Base-by-base conservation (phyloP, 1,140 invertebrate species). In the Bombus sylvicola region DNA sequence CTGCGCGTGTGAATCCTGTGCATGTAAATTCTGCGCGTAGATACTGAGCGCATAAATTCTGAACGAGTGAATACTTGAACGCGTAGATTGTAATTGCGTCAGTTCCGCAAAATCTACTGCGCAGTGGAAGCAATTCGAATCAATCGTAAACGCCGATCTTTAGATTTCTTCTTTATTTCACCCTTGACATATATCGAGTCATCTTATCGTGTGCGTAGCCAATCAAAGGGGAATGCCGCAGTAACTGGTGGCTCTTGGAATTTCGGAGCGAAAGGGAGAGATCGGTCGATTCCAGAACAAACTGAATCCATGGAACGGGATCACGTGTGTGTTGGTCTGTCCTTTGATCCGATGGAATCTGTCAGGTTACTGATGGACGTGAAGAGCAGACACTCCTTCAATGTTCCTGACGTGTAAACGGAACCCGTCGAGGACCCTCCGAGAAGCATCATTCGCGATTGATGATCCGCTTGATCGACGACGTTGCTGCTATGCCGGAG, bases 361-460 rank as follows among this genome's bases (percentile, higher is more conserved):
- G 66, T 68, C 41, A n/a, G 68, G 64, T 12, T 57, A 6, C 10
- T 80, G 83, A 84, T 84, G 41, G 83, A 85, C 83, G 78, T 41
- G 41, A n/a, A 85, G 83, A 66, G 83, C 68, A 73, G 77, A 74
- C 68, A 64, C 83, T 73, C 31, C 77, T 79, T 80, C 77, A 18
- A 64, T 66, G 77, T 43, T 81, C 69, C 57, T 66, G 83, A 66
- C 78, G 69, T 81, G 68, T 81, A 85, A 85, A 81, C 69, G 83
- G 83, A 85, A 85, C 59, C 75, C 76, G 41, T 85, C 69, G 22
- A 85, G 83, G 57, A 81, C 77, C 41, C 47, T 57, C n/a, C 37
- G 64, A 79, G 82, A 43, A 84, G 13, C 82, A 39, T 84, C 82
- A 47, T 31, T 66, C 85, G 57, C 39, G 53, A 72, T 71, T 53